phyloP scores from a whole-genome alignment of 53 echinoderm and acorn worm species.

The Luidia sarsii region DNA sequence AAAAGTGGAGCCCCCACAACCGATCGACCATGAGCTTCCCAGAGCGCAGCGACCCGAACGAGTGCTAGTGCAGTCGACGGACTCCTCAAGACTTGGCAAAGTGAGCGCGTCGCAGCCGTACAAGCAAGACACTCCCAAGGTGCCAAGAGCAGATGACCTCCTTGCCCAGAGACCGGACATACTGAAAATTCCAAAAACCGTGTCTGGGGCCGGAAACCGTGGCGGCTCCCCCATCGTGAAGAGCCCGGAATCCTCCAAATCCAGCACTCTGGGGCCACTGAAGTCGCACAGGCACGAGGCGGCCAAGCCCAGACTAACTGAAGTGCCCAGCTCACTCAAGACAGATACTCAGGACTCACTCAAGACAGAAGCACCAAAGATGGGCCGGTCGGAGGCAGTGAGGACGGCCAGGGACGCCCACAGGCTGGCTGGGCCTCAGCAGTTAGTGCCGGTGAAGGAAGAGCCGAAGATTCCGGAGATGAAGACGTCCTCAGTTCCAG shows the following conservation, averaged over 20 bases:
- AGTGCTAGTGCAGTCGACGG: slow-evolving; percentile 9
- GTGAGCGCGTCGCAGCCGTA: neutral
- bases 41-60: slow-evolving; percentile 34
- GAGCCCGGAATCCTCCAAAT: slow-evolving; percentile 9
- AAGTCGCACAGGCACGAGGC: neutral
- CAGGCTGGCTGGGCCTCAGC: slow-evolving; percentile 6
- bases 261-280: neutral
- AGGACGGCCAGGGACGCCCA: neutral
- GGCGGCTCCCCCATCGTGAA: neutral
- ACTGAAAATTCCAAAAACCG: slow-evolving; percentile 21
- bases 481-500: neutral
- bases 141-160: slow-evolving; percentile 23
- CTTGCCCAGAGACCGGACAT: slow-evolving; percentile 7
- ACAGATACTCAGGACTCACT: slow-evolving; percentile 26
- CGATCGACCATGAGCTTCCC: slow-evolving; percentile 46
- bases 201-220: neutral
- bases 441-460: neutral
- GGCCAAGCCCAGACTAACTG: too few relatives aligned
- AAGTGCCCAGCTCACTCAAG: neutral
- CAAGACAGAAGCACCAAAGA: slow-evolving; percentile 4
- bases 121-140: slow-evolving; percentile 17
- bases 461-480: slow-evolving; percentile 10
- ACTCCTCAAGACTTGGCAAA: slow-evolving; percentile 1
- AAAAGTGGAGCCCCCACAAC: slow-evolving; percentile 32
- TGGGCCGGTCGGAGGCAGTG: neutral